These are phyloP conservation scores for Pseudochaenichthys georgianus DNA, from an alignment of 2,797 vertebrate genomes.

Conservation along the genomic window DNA sequence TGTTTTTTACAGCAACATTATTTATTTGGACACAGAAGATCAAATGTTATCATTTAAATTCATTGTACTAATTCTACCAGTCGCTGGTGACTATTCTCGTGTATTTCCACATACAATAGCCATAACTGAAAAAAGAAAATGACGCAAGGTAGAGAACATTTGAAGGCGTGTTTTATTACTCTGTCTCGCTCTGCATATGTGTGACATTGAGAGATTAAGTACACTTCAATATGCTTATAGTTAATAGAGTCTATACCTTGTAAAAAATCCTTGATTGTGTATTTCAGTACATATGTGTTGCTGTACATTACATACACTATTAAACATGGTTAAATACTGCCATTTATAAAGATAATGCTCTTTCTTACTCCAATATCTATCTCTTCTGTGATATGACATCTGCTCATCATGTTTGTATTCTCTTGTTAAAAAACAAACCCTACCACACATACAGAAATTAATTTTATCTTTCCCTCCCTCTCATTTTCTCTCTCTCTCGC, in stretches of 20 bases:
- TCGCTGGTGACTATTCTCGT: not conserved
- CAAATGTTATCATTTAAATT: not conserved
- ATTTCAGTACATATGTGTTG: conserved; percentile 17
- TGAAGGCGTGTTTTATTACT: not conserved
- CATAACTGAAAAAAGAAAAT: conserved; percentile 11
- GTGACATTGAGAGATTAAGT: not conserved
- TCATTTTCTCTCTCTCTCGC: not conserved
- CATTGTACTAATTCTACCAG: not conserved
- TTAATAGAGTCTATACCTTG: not conserved
- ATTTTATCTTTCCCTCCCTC: conserved; percentile 4
- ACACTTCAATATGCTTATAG: not conserved
- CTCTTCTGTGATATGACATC: conserved; percentile 46
- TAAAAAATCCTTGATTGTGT: conserved; percentile 21
- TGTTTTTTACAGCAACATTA: not conserved
- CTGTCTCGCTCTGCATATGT: conserved; percentile 11
- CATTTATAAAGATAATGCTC: conserved; percentile 23
- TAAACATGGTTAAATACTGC: conserved; percentile 20
- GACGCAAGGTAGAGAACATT: not conserved
- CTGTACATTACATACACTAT: conserved; percentile 18
- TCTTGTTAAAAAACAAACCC: conserved; percentile 56
- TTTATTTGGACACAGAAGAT: not conserved
- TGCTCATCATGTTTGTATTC: conserved; percentile 65
- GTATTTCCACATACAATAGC: conserved; percentile 8
- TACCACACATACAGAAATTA: conserved; percentile 55
- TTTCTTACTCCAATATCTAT: conserved; percentile 21